phyloP scores from a whole-genome alignment of 2,113 vertebrate genomes.

The Nanorana parkeri region DNA sequence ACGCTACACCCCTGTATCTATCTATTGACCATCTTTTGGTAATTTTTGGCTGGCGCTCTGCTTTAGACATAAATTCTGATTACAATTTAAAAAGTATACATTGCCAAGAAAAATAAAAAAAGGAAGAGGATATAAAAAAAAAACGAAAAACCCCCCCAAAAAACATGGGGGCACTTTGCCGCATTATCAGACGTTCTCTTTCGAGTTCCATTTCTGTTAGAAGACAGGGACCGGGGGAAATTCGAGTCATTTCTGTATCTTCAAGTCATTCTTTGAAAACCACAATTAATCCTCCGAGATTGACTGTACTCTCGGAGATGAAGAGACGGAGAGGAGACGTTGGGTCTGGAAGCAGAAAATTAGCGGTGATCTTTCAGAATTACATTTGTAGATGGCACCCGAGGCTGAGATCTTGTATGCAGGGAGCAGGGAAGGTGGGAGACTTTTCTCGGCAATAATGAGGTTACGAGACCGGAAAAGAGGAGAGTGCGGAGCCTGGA shows the following conservation, averaged over 20 bases:
- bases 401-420: neutral
- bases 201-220: neutral
- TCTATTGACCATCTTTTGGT: too few species aligned
- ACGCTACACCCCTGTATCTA: too few species aligned
- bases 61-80: too few species aligned
- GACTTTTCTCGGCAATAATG: neutral
- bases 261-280: neutral
- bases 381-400: constrained; percentile 3
- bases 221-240: too few species aligned
- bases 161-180: too few species aligned
- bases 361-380: constrained; percentile 1
- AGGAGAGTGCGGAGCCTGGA: too few species aligned
- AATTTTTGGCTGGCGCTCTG: too few species aligned
- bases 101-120: too few species aligned
- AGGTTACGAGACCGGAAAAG: neutral
- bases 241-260: neutral
- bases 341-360: neutral
- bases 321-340: neutral
- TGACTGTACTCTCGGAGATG: neutral
- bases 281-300: constrained; percentile 16
- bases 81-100: too few species aligned
- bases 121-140: too few species aligned
- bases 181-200: neutral
- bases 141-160: neutral
- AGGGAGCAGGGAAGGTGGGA: neutral